Conservation (phyloP, 2,113 vertebrate genomes). For the Hippolais icterina region DNA sequence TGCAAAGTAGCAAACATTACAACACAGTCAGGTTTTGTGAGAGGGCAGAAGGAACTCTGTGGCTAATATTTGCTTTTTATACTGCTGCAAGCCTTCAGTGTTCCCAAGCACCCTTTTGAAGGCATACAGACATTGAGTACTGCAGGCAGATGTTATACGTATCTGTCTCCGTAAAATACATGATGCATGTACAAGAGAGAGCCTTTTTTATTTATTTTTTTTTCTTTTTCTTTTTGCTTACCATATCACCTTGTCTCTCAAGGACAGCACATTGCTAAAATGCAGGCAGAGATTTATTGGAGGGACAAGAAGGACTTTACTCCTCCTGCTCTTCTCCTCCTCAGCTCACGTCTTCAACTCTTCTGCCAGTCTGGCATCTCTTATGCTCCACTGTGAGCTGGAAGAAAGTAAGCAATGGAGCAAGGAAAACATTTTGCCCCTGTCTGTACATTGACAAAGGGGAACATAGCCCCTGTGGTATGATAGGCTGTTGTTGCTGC, state of each 20-base stretch:
- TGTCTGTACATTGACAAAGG: fast-evolving
- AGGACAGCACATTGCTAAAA: conserved; percentile 29
- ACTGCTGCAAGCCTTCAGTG: background rate
- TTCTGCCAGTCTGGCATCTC: background rate
- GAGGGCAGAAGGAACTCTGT: background rate
- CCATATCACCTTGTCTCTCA: conserved; percentile 60
- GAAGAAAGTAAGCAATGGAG: background rate
- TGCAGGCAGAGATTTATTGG: conserved; percentile 58
- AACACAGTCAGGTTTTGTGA: background rate
- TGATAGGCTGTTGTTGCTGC: background rate
- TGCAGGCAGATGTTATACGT: background rate
- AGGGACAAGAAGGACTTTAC: conserved; percentile 18
- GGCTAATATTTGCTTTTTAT: background rate
- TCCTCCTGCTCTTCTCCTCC: background rate
- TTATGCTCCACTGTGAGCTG: background rate
- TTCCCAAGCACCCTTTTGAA: background rate
- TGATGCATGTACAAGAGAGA: background rate
- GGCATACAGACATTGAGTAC: background rate
- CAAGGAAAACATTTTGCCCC: background rate
- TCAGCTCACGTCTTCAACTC: background rate
- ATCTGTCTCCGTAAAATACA: background rate
- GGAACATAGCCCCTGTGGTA: background rate
- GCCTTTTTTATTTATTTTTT: background rate
- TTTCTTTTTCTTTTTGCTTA: background rate
- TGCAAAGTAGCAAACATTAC: background rate